Evolutionary conservation across 2,113 vertebrate genomes (phyloP).

Genomic region (Rhabdomys dilectus): DNA sequence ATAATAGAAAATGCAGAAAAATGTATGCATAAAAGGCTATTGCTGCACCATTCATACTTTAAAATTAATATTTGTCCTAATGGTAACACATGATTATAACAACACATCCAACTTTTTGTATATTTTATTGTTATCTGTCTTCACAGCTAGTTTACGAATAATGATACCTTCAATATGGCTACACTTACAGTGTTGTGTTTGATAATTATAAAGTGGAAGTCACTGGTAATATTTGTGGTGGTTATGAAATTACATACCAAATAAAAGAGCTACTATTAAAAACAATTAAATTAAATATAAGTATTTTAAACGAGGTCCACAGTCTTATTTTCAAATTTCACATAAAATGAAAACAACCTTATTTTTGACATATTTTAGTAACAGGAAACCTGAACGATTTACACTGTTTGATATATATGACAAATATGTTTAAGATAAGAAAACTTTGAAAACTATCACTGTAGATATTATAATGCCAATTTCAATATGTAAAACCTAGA

Average conservation of each 20-base stretch:
- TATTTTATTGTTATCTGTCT: neutral
- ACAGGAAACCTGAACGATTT: neutral
- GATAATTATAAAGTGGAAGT: neutral
- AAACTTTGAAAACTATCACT: neutral
- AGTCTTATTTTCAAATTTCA: neutral
- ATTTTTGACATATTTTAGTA: neutral
- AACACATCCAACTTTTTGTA: neutral
- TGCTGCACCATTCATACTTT: neutral
- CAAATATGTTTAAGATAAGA: neutral
- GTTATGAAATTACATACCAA: neutral
- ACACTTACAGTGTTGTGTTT: neutral
- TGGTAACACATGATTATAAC: neutral
- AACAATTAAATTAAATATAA: neutral
- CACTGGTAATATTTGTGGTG: neutral
- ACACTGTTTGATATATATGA: neutral
- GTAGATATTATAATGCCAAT: neutral
- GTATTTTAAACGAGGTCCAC: neutral
- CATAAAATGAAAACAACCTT: neutral
- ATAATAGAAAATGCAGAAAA: neutral
- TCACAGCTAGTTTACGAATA: too few species aligned
- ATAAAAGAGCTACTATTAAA: neutral
- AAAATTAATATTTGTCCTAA: neutral
- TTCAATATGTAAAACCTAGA: slow-evolving; percentile 8
- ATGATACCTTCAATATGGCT: too few species aligned
- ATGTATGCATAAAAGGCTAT: neutral